Evolutionary conservation across 1,140 invertebrate genomes (phyloP).

Genomic region (Sitodiplosis mosellana): DNA sequence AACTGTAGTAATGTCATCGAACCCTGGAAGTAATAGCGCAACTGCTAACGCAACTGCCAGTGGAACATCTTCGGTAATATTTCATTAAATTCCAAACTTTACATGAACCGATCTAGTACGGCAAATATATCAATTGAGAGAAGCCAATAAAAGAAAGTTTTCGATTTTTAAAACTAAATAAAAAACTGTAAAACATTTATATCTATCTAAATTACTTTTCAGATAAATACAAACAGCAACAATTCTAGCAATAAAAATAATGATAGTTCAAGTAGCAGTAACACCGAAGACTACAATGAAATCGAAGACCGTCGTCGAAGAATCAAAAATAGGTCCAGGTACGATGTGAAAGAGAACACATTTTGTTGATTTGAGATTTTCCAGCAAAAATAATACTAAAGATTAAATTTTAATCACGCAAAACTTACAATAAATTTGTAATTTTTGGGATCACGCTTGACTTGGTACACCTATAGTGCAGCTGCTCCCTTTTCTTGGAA

Average conservation of each 20-base stretch:
- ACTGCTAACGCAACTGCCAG: too few species aligned
- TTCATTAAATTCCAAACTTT: too few species aligned
- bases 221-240: background rate
- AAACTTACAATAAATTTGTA: too few species aligned
- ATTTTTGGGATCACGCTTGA: too few species aligned
- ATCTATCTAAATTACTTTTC: background rate
- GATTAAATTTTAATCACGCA: too few species aligned
- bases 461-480: too few species aligned
- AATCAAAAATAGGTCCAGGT: constrained; percentile 45
- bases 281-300: constrained; percentile 50
- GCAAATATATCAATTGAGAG: background rate
- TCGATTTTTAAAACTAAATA: background rate
- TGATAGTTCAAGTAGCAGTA: constrained; percentile 32
- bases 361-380: constrained; percentile 5
- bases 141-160: background rate
- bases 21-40: too few species aligned
- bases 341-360: constrained; percentile 7
- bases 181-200: background rate
- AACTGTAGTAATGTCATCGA: too few species aligned
- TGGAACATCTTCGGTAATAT: too few species aligned
- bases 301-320: constrained; percentile 38
- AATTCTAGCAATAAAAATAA: background rate
- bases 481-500: too few species aligned
- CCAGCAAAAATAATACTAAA: too few species aligned
- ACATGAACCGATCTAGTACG: background rate